These are phyloP conservation scores for Oreochromis mossambicus DNA, from an alignment of 2,797 vertebrate species.

Conservation along the genomic window DNA sequence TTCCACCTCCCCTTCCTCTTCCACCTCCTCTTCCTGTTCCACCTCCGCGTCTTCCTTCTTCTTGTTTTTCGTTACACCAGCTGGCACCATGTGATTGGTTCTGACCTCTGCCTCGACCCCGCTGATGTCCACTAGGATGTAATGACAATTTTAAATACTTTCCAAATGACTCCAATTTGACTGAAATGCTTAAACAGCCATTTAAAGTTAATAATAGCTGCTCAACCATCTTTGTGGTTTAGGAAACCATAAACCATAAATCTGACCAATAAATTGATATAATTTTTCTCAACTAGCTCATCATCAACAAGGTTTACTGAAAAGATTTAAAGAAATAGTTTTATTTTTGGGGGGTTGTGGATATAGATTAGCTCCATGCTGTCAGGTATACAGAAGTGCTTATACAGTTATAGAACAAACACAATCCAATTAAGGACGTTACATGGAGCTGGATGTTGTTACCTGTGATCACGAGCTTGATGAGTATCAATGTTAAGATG, in stretches of 20 bases:
- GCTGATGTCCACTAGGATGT: neutral
- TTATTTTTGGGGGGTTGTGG: fast-evolving
- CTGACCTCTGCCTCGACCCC: neutral
- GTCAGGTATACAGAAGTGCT: fast-evolving
- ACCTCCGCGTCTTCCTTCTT: no score
- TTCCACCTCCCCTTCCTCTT: neutral
- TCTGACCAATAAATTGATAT: neutral
- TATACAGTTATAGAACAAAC: fast-evolving
- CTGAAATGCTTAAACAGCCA: neutral
- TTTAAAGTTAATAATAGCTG: neutral
- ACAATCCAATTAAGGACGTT: neutral
- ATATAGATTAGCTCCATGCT: neutral
- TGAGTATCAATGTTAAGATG: neutral
- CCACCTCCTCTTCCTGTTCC: fast-evolving
- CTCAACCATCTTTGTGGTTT: neutral
- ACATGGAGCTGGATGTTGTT: neutral
- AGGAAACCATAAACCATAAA: neutral
- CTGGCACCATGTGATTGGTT: neutral
- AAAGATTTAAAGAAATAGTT: neutral
- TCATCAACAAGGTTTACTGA: neutral
- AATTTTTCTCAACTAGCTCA: neutral
- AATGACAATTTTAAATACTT: neutral
- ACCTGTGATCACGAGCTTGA: neutral
- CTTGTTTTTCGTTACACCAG: fast-evolving
- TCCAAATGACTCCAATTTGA: neutral